Conservation (phyloP, 2,113 vertebrate species). For the Microcebus murinus region DNA sequence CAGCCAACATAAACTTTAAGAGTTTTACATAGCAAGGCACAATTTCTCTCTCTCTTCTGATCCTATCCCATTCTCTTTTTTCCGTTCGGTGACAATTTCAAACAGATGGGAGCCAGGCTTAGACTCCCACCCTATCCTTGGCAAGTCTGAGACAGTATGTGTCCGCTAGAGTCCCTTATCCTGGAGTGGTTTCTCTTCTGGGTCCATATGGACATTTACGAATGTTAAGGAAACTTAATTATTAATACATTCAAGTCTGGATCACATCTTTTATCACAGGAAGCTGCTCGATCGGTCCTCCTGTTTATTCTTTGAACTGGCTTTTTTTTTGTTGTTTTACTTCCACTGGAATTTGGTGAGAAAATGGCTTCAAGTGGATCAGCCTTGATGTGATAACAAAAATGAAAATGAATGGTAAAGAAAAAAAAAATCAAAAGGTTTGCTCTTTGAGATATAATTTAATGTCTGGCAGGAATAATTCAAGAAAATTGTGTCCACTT, state of each 20-base stretch:
- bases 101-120: not conserved
- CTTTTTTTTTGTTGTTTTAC: not conserved
- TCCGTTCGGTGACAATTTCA: not conserved
- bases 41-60: not conserved
- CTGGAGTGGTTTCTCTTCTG: not conserved
- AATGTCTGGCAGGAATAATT: conserved; percentile 79
- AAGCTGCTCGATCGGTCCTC: not conserved
- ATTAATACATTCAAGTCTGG: not conserved
- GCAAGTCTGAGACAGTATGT: not conserved
- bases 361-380: conserved; percentile 47
- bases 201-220: not conserved
- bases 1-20: not conserved
- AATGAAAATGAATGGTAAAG: conserved; percentile 63
- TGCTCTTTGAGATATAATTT: conserved; percentile 75
- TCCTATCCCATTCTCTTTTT: not conserved
- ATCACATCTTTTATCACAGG: not conserved
- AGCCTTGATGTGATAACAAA: conserved; percentile 51
- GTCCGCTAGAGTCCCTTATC: not conserved
- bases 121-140: not conserved
- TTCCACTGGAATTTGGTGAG: conserved; percentile 62
- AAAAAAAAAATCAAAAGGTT: conserved; percentile 69
- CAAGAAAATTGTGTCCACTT: conserved; percentile 76
- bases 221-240: not conserved
- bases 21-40: not conserved
- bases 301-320: not conserved